Conservation (phyloP, 2,797 vertebrate species). For the Chloroceryle inda region DNA sequence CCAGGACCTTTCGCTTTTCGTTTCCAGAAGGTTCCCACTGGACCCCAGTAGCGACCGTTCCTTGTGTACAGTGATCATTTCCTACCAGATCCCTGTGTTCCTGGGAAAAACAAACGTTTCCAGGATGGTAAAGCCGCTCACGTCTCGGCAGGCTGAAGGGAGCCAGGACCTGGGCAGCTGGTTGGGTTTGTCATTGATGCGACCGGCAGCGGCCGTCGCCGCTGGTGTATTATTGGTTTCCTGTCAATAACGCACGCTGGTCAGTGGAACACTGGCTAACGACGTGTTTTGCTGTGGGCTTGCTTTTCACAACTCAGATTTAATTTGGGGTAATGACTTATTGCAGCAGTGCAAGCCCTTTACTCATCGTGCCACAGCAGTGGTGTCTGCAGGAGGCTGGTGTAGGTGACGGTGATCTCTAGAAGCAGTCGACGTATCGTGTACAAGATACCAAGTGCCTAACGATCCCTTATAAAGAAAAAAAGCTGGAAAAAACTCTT, state of each 20-base stretch:
- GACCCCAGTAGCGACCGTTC: neutral
- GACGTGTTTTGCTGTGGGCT: accelerated
- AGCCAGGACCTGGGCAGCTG: neutral
- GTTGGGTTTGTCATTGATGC: neutral
- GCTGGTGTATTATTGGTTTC: neutral
- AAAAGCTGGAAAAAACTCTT: neutral
- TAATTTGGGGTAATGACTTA: neutral
- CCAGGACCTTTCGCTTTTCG: neutral
- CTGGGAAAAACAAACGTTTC: neutral
- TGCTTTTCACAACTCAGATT: neutral
- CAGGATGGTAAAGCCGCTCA: neutral
- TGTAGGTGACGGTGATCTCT: neutral
- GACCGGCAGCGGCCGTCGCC: neutral
- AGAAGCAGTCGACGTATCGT: neutral
- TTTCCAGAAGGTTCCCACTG: neutral
- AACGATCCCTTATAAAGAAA: neutral
- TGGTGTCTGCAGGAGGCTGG: neutral
- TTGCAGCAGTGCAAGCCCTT: neutral
- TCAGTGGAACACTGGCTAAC: neutral
- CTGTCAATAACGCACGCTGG: accelerated
- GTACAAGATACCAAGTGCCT: neutral
- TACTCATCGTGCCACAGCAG: neutral
- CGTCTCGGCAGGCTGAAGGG: neutral
- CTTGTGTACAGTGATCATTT: neutral
- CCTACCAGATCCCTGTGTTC: neutral